Evolutionary conservation across 2,113 vertebrate species (phyloP).

Genomic region (Pteronura brasiliensis): DNA sequence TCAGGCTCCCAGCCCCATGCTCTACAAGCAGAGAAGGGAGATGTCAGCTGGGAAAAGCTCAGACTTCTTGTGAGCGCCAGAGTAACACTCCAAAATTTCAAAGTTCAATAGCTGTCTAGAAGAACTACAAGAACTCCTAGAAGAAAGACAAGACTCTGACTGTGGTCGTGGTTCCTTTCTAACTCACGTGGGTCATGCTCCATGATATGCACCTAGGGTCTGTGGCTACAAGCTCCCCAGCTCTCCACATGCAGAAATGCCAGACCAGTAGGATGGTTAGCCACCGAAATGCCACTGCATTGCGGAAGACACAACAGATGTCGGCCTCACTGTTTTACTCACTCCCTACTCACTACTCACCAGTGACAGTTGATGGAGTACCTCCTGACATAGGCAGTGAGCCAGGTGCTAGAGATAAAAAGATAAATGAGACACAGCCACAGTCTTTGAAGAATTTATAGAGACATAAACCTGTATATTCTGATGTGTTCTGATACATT

Average conservation of each 20-base stretch:
- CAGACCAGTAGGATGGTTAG: constrained; percentile 4
- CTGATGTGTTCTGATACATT: not conserved
- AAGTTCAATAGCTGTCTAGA: constrained; percentile 57
- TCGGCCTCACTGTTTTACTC: not conserved
- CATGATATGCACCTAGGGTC: not conserved
- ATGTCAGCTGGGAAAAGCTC: not conserved
- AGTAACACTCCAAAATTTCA: constrained; percentile 15
- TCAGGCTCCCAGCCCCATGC: not conserved
- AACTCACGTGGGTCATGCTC: not conserved
- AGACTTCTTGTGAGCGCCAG: not conserved
- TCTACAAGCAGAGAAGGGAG: not conserved
- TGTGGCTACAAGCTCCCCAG: not conserved
- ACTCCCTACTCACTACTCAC: not conserved
- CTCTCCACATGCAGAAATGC: constrained; percentile 47
- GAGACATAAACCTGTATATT: not conserved
- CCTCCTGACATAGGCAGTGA: not conserved
- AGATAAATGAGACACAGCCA: not conserved
- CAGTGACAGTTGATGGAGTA: not conserved
- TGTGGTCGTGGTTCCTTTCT: constrained; percentile 22
- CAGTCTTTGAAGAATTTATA: not conserved
- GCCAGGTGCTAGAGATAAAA: not conserved
- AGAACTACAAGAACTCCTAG: not conserved
- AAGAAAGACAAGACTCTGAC: not conserved
- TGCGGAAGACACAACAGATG: not conserved
- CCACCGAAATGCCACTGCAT: not conserved